These are phyloP conservation scores for Platorchestia sp. DNA, from an alignment of 1,140 invertebrate species.

Conservation along the genomic window DNA sequence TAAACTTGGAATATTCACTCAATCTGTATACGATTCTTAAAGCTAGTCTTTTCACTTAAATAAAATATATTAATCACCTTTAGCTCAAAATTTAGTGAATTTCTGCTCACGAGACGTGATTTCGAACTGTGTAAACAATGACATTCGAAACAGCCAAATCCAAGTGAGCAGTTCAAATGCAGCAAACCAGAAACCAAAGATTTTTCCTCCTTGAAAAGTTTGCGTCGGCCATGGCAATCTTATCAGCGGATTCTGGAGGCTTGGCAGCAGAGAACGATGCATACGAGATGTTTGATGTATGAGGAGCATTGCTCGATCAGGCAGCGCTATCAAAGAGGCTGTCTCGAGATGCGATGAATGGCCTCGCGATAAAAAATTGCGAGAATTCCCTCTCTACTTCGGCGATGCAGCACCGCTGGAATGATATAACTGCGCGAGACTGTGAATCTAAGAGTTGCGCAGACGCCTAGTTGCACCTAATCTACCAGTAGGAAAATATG, in stretches of 20 bases:
- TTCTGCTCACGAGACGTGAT: no score
- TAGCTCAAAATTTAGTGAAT: no score
- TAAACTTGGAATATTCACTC: no score
- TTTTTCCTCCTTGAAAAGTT: neutral
- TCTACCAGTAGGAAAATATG: neutral
- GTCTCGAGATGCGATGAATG: slow-evolving; percentile 23
- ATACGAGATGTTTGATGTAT: slow-evolving; percentile 3
- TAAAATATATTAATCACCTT: no score
- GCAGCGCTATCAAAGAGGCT: slow-evolving; percentile 25
- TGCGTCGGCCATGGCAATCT: neutral
- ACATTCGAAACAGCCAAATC: neutral
- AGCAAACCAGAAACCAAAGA: neutral
- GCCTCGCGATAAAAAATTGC: neutral
- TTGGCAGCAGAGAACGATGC: neutral
- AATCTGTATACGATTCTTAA: no score
- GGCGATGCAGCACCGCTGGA: neutral
- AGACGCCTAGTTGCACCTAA: neutral
- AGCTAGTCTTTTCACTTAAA: no score
- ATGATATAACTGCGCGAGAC: neutral
- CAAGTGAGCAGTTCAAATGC: neutral
- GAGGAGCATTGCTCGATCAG: slow-evolving; percentile 26
- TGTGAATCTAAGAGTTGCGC: neutral
- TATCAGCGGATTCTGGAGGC: neutral
- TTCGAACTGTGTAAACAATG: neutral
- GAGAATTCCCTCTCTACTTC: neutral